Evolutionary conservation across 2,888 invertebrate species (phyloP), one percentile per base, ranked within the genome.

Genomic region (Elaeidobius kamerunicus): DNA sequence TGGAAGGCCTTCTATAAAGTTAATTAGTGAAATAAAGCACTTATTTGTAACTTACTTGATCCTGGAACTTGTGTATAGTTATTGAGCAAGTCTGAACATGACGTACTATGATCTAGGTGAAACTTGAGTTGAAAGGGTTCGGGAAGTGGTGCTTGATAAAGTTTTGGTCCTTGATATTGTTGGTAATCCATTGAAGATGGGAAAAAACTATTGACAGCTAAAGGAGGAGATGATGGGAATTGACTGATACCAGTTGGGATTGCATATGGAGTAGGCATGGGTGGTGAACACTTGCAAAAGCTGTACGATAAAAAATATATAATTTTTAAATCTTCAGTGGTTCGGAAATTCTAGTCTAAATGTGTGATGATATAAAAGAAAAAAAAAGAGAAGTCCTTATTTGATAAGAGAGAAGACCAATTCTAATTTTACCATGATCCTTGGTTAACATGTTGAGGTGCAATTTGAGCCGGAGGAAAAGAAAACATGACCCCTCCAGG

Each of bases 81-180:
- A 9, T 45, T 44, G 16, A 52, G 12, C 16, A 66, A 55, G 53
- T 67, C 65, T 1, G 63, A 52, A 17, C 63, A 65, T 12, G 66
- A 64, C 1, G 66, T 66, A 59, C 56, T 14, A 36, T 51, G 30
- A 35, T 55, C 35, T 15, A 27, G 23, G 30, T 55, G 51, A 66
- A 62, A 23, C 43, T 35, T 55, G 18, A 67, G 56, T 42, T 60
- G 46, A 56, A 61, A 65, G 1, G 64, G 65, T 35, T 62, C 63
- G 4, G 54, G 53, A 6, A 56, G 34, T 35, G 52, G 51, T 44
- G 55, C 53, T 14, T 52, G 48, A 49, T 58, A 54, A 60, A 60
- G 32, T 55, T 60, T 42, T 57, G 61, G 28, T 38, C 16, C n/a
- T 12, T 53, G 40, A 16, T 47, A n/a, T 23, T 49, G 34, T 32